Percentiles rank a stretch among this genome's conserved stretches.
Conservation (phyloP, 1,140 invertebrate genomes). For the Nasonia giraulti region DNA sequence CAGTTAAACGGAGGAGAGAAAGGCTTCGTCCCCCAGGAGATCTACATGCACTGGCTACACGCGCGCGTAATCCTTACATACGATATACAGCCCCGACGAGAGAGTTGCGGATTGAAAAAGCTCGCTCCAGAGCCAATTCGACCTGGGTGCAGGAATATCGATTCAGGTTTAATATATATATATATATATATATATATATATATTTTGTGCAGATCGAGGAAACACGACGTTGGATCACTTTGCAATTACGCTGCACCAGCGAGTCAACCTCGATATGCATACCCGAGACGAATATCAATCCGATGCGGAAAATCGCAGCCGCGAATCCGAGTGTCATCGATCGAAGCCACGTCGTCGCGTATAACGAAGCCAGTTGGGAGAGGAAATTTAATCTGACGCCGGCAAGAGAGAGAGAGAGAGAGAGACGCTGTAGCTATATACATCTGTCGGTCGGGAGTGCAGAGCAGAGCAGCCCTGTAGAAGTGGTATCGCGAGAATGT, state of each 20-base stretch:
- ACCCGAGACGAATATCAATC: no score
- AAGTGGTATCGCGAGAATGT: neutral
- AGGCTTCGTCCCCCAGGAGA: neutral
- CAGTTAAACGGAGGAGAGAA: neutral
- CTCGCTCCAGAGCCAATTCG: no score
- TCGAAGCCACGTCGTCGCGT: neutral
- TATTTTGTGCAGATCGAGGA: no score
- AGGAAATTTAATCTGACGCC: slow-evolving; percentile 23
- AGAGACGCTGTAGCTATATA: neutral
- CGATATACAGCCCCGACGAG: neutral
- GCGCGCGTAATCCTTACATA: neutral
- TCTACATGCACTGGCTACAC: neutral
- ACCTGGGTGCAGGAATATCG: neutral
- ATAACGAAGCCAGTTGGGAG: neutral
- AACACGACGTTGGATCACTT: no score
- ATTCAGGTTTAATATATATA: neutral
- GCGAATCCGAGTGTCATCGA: slow-evolving; percentile 27
- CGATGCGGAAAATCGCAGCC: no score
- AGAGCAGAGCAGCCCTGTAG: neutral
- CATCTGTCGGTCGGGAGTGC: neutral
- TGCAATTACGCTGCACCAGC: no score
- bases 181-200: no score
- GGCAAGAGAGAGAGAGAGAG: neutral
- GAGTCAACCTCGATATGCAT: no score
- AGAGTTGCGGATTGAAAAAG: neutral